A percentile compares a stretch with the other conserved stretches of the same genome.
phyloP scores from a whole-genome alignment of 2,797 vertebrate genomes.

The Enteromius trimaculatus region DNA sequence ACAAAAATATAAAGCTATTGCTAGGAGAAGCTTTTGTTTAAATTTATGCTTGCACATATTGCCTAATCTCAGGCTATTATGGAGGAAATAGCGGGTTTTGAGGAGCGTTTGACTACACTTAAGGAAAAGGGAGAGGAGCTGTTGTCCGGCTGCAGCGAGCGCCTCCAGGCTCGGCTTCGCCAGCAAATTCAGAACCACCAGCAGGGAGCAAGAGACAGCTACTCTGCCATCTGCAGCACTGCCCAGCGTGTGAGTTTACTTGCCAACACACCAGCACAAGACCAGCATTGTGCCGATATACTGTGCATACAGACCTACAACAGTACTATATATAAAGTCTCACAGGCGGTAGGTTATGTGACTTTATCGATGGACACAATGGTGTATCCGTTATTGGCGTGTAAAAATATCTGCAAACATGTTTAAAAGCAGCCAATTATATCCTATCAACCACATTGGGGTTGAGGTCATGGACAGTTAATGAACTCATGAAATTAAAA shows the following conservation, averaged over 20 bases:
- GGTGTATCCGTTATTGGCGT: not conserved
- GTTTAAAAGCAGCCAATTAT: not conserved
- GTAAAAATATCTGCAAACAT: not conserved
- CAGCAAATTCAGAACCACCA: constrained; percentile 90
- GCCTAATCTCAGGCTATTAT: constrained; percentile 87
- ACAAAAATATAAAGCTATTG: not conserved
- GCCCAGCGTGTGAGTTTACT: constrained; percentile 89
- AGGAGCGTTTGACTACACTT: constrained; percentile 87
- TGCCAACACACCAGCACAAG: constrained; percentile 36
- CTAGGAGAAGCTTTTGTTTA: not conserved
- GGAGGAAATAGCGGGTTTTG: constrained; percentile 97
- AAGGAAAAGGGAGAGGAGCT: constrained; percentile 87
- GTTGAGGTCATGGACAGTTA: not conserved
- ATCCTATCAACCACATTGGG: not conserved
- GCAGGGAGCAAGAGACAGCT: constrained; percentile 95
- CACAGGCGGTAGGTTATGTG: not conserved
- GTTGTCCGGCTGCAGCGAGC: constrained; percentile 86
- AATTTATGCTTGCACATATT: constrained; percentile 21
- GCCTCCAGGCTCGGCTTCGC: constrained; percentile 87
- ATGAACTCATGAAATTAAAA: not conserved
- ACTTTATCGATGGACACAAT: not conserved
- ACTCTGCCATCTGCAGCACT: constrained; percentile 96
- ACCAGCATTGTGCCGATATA: constrained; percentile 30
- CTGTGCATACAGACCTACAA: constrained; percentile 18
- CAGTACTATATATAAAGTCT: not conserved